phyloP scores from a whole-genome alignment of 2,113 vertebrate genomes.

The Ascaphus truei region DNA sequence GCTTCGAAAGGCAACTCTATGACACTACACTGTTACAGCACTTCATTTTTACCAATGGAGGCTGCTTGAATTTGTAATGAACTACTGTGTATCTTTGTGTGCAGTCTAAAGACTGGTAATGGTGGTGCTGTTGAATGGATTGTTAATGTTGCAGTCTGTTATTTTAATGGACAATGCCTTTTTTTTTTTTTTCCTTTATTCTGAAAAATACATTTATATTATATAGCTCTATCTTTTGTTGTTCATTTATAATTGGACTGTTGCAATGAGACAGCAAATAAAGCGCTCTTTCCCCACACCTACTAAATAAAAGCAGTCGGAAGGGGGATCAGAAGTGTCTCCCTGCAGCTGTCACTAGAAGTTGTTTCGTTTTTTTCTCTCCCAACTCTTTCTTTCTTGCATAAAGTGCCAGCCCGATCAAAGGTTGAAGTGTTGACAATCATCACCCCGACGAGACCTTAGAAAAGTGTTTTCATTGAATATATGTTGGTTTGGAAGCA shows the following conservation, averaged over 20 bases:
- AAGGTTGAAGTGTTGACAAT: background rate
- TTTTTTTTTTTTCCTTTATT: constrained; percentile 3
- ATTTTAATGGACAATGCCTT: background rate
- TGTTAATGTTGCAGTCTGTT: background rate
- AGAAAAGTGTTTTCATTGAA: too few relatives aligned
- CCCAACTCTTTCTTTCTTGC: too few relatives aligned
- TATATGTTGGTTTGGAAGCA: too few relatives aligned
- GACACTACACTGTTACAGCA: background rate
- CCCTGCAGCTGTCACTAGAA: background rate
- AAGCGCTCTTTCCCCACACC: background rate
- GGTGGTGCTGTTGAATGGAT: background rate
- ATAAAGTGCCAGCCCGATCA: too few relatives aligned
- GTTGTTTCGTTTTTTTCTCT: too few relatives aligned
- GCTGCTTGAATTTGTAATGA: background rate
- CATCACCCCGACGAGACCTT: too few relatives aligned
- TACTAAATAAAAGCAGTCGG: constrained; percentile 10
- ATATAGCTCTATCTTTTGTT: background rate
- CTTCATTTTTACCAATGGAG: background rate
- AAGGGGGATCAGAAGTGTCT: background rate
- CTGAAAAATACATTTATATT: background rate
- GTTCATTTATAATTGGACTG: background rate
- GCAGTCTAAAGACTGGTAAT: background rate
- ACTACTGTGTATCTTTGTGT: background rate
- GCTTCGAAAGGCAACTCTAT: background rate
- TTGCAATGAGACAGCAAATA: background rate